Conservation (phyloP, 2,113 vertebrate species). For the Dinomys branickii region DNA sequence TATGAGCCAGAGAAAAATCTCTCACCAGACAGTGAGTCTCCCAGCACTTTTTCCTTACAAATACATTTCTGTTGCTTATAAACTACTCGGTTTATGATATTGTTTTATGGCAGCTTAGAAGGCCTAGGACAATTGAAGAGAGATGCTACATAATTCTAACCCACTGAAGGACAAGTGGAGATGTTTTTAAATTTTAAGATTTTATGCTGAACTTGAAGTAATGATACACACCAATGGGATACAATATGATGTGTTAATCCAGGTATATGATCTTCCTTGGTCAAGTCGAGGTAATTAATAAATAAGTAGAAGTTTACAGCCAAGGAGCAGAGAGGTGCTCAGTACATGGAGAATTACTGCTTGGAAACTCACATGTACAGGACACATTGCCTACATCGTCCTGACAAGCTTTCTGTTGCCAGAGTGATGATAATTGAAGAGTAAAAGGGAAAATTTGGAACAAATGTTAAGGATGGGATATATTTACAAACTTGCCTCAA, state of each 20-base stretch:
- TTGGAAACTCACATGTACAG: not conserved
- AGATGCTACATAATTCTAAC: not conserved
- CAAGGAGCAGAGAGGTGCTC: not conserved
- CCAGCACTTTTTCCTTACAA: not conserved
- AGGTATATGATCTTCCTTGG: no score
- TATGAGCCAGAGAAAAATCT: not conserved
- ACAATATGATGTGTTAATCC: not conserved
- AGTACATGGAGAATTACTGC: not conserved
- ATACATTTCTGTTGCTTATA: not conserved
- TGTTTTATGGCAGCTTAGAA: not conserved
- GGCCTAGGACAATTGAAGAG: not conserved
- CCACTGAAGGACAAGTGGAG: not conserved
- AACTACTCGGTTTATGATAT: not conserved
- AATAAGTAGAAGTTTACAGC: not conserved
- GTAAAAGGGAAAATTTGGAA: not conserved
- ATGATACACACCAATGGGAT: not conserved
- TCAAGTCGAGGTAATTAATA: not conserved
- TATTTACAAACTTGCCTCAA: not conserved
- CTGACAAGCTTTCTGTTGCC: not conserved
- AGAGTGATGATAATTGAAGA: not conserved
- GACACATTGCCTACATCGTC: not conserved
- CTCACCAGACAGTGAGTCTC: not conserved
- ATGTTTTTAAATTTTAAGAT: not conserved
- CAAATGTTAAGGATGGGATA: not conserved
- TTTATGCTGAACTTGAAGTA: not conserved